Evolutionary conservation across 2,113 vertebrate species (phyloP).

Genomic region (Typhlomys cinereus): DNA sequence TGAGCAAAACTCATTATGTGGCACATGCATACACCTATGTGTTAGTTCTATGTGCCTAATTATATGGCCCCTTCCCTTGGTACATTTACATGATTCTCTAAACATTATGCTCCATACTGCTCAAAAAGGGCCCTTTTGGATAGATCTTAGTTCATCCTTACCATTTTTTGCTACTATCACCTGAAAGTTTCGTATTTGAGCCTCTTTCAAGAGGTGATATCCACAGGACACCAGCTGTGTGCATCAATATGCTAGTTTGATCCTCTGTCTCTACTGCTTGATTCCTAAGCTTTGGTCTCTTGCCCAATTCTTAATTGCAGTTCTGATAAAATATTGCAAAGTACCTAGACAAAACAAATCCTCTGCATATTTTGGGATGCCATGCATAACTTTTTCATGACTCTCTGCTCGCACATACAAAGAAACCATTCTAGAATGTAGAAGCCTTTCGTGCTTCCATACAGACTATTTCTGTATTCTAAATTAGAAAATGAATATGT

Average conservation of each 20-base stretch:
- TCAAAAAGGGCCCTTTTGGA: not conserved
- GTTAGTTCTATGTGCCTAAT: not conserved
- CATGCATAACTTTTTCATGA: not conserved
- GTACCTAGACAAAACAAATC: not conserved
- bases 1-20: not conserved
- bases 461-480: not conserved
- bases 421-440: slow-evolving; percentile 36
- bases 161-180: not conserved
- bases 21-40: not conserved
- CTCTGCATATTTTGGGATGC: not conserved
- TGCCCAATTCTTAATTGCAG: not conserved
- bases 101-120: not conserved
- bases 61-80: not conserved
- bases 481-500: not conserved
- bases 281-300: not conserved
- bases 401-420: not conserved
- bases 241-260: not conserved
- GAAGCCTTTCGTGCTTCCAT: not conserved
- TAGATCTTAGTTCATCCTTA: not conserved
- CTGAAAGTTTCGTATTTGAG: not conserved
- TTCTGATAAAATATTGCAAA: not conserved
- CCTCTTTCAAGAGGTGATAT: not conserved
- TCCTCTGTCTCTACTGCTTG: too few relatives aligned
- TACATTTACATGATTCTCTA: slow-evolving; percentile 27
- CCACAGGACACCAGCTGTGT: not conserved